Percentiles rank a stretch among this genome's conserved stretches.
phyloP scores from a whole-genome alignment of 2,888 invertebrate genomes.

The Leucophenga maculata region DNA sequence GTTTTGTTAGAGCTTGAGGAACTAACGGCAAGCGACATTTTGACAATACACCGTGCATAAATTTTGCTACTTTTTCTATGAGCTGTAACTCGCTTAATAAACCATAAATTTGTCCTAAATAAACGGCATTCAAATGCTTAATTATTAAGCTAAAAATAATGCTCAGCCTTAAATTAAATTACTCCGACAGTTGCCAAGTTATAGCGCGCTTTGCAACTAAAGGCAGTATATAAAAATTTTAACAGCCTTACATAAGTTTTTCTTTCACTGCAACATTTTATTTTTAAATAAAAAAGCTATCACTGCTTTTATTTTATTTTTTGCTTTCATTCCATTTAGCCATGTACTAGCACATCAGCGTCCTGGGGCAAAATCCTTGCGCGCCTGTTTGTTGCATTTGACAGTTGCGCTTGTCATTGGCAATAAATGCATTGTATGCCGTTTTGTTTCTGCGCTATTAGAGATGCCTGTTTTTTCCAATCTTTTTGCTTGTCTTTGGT shows the following conservation, averaged over 20 bases:
- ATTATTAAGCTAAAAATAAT: too few species aligned
- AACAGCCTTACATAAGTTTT: background rate
- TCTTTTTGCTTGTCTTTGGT: conserved; percentile 1
- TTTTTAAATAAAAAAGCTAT: too few species aligned
- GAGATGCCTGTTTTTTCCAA: background rate
- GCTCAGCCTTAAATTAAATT: too few species aligned
- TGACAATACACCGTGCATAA: too few species aligned
- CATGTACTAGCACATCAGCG: background rate
- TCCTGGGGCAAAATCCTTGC: conserved; percentile 20
- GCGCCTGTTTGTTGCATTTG: conserved; percentile 25
- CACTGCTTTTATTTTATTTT: background rate
- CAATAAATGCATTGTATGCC: conserved; percentile 9
- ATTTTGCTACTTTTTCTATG: too few species aligned
- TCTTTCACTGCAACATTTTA: background rate
- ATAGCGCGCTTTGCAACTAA: too few species aligned
- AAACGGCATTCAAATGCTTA: too few species aligned
- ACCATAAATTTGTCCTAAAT: too few species aligned
- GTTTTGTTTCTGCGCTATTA: conserved; percentile 9
- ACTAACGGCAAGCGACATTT: too few species aligned
- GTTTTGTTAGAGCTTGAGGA: conserved; percentile 12
- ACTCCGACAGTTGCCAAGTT: too few species aligned
- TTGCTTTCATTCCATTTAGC: conserved; percentile 5
- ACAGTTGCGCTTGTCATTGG: conserved; percentile 22
- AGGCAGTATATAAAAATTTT: too few species aligned
- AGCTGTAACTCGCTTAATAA: too few species aligned